Percentiles rank a stretch among this genome's conserved stretches.
Evolutionary conservation across 2,888 invertebrate species (phyloP).

Genomic region (Philereme vetulata): DNA sequence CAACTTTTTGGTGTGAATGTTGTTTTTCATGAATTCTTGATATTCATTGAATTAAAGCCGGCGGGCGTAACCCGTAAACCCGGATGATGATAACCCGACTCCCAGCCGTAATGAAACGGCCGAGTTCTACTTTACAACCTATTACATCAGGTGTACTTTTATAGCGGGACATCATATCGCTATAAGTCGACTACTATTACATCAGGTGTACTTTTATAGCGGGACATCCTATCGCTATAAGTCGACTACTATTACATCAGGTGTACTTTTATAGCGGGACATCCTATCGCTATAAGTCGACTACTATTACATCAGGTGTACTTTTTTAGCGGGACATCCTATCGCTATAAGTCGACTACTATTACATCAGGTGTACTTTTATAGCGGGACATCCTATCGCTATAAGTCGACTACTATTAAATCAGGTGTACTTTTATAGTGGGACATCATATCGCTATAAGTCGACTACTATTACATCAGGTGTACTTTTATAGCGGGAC

Average conservation of each 20-base stretch:
- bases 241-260: conserved; percentile 33
- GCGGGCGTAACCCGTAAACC: conserved; percentile 19
- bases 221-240: not conserved
- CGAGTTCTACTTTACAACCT: conserved; percentile 41
- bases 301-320: conserved; percentile 33
- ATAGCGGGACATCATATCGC: not conserved
- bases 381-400: not conserved
- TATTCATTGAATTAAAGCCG: conserved; percentile 29
- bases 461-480: conserved; percentile 33
- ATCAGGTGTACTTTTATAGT: conserved; percentile 18
- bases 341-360: conserved; percentile 10
- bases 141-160: conserved; percentile 29
- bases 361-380: conserved; percentile 29
- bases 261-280: conserved; percentile 14
- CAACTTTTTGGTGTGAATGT: too few relatives aligned
- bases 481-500: conserved; percentile 14
- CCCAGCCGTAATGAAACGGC: conserved; percentile 34
- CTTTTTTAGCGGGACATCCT: not conserved
- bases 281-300: too few relatives aligned
- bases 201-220: conserved; percentile 19
- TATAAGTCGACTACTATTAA: conserved; percentile 30
- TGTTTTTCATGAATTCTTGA: conserved; percentile 34
- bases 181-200: conserved; percentile 30
- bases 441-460: not conserved
- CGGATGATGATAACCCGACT: conserved; percentile 29